Conservation (phyloP, 2,113 vertebrate species). For the western clawed frog (Xenopus tropicalis) region DNA sequence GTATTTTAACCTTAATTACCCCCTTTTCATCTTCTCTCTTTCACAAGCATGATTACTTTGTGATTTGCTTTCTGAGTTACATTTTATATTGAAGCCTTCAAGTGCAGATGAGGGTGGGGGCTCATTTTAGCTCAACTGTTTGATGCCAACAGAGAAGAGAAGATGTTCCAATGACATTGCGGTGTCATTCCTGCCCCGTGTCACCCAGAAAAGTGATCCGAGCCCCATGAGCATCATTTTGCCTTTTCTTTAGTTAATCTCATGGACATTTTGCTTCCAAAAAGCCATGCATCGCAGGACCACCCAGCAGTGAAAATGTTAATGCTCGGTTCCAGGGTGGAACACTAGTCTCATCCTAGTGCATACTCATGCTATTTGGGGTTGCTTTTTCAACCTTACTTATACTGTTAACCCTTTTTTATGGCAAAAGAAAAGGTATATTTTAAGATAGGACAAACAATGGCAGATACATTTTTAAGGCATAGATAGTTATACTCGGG, state of each 20-base stretch:
- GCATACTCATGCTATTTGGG: background rate
- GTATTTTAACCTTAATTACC: background rate
- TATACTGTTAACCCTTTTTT: constrained; percentile 20
- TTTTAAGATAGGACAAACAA: constrained; percentile 16
- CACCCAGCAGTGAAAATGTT: background rate
- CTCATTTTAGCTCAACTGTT: no score
- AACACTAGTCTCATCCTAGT: background rate
- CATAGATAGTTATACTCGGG: constrained; percentile 1
- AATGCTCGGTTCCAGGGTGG: background rate
- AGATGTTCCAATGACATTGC: background rate
- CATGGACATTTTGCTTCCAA: background rate
- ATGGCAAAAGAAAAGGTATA: constrained; percentile 4
- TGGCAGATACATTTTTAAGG: constrained; percentile 13
- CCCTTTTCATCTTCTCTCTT: background rate
- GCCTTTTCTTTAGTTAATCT: background rate
- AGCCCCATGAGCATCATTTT: no score
- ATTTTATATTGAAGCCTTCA: constrained; percentile 1
- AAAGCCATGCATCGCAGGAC: background rate
- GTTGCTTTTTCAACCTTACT: background rate
- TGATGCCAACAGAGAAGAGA: no score
- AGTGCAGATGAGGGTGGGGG: background rate
- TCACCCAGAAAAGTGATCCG: no score
- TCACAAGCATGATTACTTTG: background rate
- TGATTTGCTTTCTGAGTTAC: constrained; percentile 9
- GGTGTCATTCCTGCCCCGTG: background rate